Evolutionary conservation across 1,140 invertebrate genomes (phyloP).

Genomic region (Drosophila insularis): DNA sequence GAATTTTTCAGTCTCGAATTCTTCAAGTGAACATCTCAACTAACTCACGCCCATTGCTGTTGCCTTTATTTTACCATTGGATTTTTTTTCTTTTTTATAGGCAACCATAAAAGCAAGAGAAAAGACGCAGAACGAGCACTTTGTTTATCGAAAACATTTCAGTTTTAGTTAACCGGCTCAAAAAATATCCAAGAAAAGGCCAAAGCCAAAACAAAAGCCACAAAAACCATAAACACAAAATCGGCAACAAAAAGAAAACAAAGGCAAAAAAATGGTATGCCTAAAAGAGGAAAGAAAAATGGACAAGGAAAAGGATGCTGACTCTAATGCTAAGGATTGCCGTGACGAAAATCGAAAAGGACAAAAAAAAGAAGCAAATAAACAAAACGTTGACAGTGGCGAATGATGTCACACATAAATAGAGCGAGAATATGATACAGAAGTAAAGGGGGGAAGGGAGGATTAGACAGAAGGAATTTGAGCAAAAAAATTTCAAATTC

Average conservation of each 20-base stretch:
- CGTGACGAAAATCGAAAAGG: background rate
- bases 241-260: background rate
- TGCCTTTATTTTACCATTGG: slow-evolving; percentile 38
- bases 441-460: background rate
- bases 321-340: background rate
- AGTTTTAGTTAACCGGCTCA: background rate
- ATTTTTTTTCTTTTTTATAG: slow-evolving; percentile 65
- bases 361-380: slow-evolving; percentile 32
- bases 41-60: slow-evolving; percentile 30
- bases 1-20: slow-evolving; percentile 33
- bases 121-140: slow-evolving; percentile 37
- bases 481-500: slow-evolving; percentile 10
- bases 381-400: slow-evolving; percentile 25
- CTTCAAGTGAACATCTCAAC: slow-evolving; percentile 35
- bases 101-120: slow-evolving; percentile 46
- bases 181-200: slow-evolving; percentile 10
- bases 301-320: slow-evolving; percentile 3
- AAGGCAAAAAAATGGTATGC: background rate
- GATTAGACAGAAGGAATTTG: background rate
- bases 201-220: slow-evolving; percentile 54
- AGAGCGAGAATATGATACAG: background rate
- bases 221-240: slow-evolving; percentile 61
- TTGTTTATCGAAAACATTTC: slow-evolving; percentile 55
- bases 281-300: slow-evolving; percentile 15
- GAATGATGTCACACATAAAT: slow-evolving; percentile 46